A percentile compares a stretch with the other conserved stretches of the same genome.
phyloP scores from a whole-genome alignment of 30 jellyfish, hydroid and myxozoan species.

The Mastigias papua region DNA sequence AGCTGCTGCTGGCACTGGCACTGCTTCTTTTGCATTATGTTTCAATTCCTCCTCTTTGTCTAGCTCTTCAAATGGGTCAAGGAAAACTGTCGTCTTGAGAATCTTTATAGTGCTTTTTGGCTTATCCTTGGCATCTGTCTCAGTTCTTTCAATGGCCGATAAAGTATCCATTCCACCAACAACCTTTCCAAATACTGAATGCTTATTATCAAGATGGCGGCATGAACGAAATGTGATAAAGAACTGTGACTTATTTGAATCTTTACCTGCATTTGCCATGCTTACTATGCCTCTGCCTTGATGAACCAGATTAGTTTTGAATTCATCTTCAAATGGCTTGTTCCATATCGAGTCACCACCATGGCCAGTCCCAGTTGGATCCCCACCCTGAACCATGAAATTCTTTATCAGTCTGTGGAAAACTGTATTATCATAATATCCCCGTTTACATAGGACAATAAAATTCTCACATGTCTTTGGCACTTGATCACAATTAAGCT shows the following conservation, averaged over 20 bases:
- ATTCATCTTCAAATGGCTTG: constrained; percentile 90
- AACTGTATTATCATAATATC: constrained; percentile 88
- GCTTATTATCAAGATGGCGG: constrained; percentile 92
- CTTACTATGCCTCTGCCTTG: constrained; percentile 97
- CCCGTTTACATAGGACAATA: constrained; percentile 68
- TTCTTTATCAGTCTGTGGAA: constrained; percentile 93
- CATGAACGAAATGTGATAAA: constrained; percentile 95
- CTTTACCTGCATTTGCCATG: constrained; percentile 99
- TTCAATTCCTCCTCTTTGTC: constrained; percentile 73
- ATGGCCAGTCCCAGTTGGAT: constrained; percentile 98
- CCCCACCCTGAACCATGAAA: constrained; percentile 99
- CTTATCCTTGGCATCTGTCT: constrained; percentile 75
- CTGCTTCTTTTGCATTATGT: constrained; percentile 30
- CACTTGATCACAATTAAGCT: constrained; percentile 92
- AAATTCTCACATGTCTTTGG: constrained; percentile 97
- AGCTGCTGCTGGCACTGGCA: not conserved
- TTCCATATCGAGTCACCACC: constrained; percentile 99
- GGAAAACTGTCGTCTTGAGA: constrained; percentile 68
- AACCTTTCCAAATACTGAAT: constrained; percentile 94
- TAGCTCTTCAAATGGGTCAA: constrained; percentile 96
- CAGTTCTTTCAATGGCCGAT: constrained; percentile 73
- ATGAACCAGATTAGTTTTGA: constrained; percentile 85
- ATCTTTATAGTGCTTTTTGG: constrained; percentile 81
- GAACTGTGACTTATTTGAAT: constrained; percentile 95
- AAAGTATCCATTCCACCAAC: constrained; percentile 97